Conservation (phyloP, 2,888 invertebrate genomes). For the Thumatha senex region DNA sequence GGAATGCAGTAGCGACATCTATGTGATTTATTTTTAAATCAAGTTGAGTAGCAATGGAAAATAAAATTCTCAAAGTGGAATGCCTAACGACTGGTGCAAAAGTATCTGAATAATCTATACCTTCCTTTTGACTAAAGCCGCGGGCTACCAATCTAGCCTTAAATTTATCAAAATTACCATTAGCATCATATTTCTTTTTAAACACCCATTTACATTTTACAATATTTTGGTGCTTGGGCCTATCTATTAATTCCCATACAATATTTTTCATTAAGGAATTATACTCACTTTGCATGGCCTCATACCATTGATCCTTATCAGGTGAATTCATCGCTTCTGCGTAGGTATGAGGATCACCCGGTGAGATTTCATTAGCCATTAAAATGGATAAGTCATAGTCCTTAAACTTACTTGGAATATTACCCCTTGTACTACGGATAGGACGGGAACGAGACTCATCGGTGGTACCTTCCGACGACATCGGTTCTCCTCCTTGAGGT, state of each 20-base stretch:
- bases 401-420: too few species aligned
- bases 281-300: conserved; percentile 6
- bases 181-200: not conserved
- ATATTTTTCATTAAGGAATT: conserved; percentile 2
- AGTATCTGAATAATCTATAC: conserved; percentile 8
- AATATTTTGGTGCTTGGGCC: not conserved
- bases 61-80: conserved; percentile 4
- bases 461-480: too few species aligned
- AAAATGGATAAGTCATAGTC: too few species aligned
- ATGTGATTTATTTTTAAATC: conserved; percentile 1
- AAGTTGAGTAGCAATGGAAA: conserved; percentile 3
- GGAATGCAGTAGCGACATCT: conserved; percentile 6
- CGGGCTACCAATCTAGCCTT: conserved; percentile 11
- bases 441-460: too few species aligned
- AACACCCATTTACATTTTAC: conserved; percentile 1
- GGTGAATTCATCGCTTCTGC: not conserved
- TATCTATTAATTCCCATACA: not conserved
- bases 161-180: not conserved
- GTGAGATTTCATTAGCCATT: not conserved
- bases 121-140: conserved; percentile 5
- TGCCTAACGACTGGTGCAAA: conserved; percentile 11
- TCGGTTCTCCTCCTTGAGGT: too few species aligned
- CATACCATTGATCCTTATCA: not conserved
- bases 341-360: not conserved
- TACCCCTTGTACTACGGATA: too few species aligned